phyloP scores from a whole-genome alignment of 1,140 invertebrate species.

The Pectinophora gossypiella region DNA sequence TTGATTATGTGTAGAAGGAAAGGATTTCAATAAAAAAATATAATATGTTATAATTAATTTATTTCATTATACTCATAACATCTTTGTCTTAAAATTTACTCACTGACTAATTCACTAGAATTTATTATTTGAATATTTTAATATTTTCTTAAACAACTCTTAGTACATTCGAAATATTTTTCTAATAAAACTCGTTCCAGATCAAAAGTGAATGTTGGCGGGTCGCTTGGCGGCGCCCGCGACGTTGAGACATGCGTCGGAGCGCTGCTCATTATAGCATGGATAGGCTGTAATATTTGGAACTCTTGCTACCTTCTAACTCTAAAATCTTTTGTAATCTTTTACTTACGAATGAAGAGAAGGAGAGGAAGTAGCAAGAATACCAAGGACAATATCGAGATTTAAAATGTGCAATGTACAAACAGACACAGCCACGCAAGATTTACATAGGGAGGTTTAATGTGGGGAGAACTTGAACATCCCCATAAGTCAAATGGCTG shows the following conservation, averaged over 20 bases:
- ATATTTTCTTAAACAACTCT: slow-evolving; percentile 63
- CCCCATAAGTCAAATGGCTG: slow-evolving; percentile 6
- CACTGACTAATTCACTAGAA: slow-evolving; percentile 67
- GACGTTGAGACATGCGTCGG: not conserved
- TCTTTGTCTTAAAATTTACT: slow-evolving; percentile 63
- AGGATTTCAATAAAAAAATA: not conserved
- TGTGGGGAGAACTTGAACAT: not conserved
- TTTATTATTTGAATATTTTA: slow-evolving; percentile 67
- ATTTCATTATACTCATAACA: slow-evolving; percentile 72
- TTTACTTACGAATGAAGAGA: too few relatives aligned
- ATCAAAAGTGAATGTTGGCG: slow-evolving; percentile 33
- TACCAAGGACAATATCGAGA: not conserved
- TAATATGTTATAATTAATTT: slow-evolving; percentile 33
- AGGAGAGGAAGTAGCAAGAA: not conserved
- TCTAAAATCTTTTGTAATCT: too few relatives aligned
- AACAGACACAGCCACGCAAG: not conserved
- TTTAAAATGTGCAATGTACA: not conserved
- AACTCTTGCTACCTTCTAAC: not conserved
- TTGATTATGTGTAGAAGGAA: too few relatives aligned
- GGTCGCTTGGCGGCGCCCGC: slow-evolving; percentile 7
- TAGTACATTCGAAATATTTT: slow-evolving; percentile 53
- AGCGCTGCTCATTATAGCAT: not conserved
- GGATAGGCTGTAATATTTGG: not conserved
- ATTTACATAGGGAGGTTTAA: not conserved
- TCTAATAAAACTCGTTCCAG: slow-evolving; percentile 47